These are phyloP conservation scores for Lacerta bilineata DNA, from an alignment of 2,797 vertebrate species.

Conservation along the genomic window DNA sequence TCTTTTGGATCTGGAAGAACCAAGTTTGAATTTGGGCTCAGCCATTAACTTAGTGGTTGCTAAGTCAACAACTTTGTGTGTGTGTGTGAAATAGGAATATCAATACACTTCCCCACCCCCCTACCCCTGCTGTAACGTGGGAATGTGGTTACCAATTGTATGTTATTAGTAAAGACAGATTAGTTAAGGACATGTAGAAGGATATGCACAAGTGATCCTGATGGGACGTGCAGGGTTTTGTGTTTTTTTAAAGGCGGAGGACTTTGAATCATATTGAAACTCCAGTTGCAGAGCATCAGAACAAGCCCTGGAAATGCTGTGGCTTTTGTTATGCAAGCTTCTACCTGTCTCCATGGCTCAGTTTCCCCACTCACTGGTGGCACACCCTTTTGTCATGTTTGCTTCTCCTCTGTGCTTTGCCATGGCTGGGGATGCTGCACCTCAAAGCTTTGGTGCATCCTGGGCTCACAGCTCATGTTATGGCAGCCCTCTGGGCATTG, in stretches of 20 bases:
- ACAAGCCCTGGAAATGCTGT: not conserved
- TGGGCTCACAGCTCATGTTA: not conserved
- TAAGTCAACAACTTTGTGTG: not conserved
- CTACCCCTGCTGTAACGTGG: not conserved
- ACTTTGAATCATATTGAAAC: not conserved
- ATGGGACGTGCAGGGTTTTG: not conserved
- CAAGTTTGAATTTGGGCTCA: not conserved
- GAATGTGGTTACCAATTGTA: no score
- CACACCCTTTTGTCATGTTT: not conserved
- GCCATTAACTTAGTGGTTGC: no score
- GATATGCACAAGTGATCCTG: not conserved
- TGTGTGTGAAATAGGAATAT: not conserved
- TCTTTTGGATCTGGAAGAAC: not conserved
- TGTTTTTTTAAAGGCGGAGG: not conserved
- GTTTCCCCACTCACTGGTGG: constrained; percentile 44
- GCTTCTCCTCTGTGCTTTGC: not conserved
- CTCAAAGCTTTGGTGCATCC: not conserved
- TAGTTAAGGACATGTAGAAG: not conserved
- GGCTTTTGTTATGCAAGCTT: not conserved
- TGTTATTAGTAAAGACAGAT: not conserved
- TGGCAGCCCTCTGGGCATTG: not conserved
- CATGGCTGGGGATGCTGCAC: not conserved
- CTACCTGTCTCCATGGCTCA: constrained; percentile 39
- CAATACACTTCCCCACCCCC: not conserved
- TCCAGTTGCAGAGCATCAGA: not conserved